Conservation (phyloP, 2,797 vertebrate species). For the Sebastes hubbsi region DNA sequence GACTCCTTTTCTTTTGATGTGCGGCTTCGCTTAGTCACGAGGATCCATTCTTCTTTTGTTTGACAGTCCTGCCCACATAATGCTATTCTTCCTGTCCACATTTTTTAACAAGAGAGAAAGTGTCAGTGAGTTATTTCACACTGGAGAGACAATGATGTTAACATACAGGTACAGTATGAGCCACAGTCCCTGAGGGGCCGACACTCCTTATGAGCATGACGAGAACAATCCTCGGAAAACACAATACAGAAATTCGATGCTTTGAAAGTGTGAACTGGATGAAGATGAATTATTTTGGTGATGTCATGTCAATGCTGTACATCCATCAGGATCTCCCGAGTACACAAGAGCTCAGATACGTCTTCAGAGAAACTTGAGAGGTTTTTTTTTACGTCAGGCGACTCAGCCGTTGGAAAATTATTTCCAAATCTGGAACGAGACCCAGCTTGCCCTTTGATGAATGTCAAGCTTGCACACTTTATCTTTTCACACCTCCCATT, state of each 20-base stretch:
- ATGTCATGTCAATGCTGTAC: constrained; percentile 30
- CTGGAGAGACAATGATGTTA: not conserved
- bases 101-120: constrained; percentile 1
- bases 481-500: constrained; percentile 65
- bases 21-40: not conserved
- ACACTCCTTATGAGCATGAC: constrained; percentile 1
- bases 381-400: constrained; percentile 23
- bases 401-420: constrained; percentile 18
- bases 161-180: not conserved
- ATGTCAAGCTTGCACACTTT: constrained; percentile 55
- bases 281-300: constrained; percentile 31
- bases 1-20: constrained; percentile 1
- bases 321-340: not conserved
- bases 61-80: not conserved
- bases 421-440: constrained; percentile 65
- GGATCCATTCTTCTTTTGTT: constrained; percentile 22
- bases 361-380: constrained; percentile 36
- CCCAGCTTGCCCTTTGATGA: constrained; percentile 54
- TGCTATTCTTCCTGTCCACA: not conserved
- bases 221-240: constrained; percentile 33
- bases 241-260: constrained; percentile 38
- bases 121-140: not conserved
- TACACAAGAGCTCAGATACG: constrained; percentile 4
- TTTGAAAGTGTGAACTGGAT: constrained; percentile 56
- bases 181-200: constrained; percentile 17